phyloP scores from a whole-genome alignment of 2,113 vertebrate species.

The Corythornis cristatus region DNA sequence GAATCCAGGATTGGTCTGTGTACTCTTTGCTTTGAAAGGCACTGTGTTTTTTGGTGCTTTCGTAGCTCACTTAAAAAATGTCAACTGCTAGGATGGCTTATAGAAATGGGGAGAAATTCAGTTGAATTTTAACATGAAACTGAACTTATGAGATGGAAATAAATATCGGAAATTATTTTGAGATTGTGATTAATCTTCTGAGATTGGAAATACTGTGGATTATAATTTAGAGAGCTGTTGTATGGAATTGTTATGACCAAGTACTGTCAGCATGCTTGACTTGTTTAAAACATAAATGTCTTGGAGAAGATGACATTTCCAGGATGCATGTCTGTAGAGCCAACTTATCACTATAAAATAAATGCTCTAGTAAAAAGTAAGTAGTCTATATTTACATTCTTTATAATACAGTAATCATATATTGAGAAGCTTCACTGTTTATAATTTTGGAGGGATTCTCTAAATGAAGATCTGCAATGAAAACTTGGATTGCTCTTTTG shows the following conservation, averaged over 20 bases:
- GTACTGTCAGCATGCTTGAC: neutral
- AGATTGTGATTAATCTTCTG: neutral
- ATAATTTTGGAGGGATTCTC: neutral
- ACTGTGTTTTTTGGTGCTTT: neutral
- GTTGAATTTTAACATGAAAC: neutral
- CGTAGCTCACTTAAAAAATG: neutral
- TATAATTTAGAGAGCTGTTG: neutral
- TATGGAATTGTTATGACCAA: neutral
- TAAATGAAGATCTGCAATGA: neutral
- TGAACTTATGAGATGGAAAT: neutral
- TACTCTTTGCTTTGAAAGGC: neutral
- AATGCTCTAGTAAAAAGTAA: neutral
- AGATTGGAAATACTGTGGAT: neutral
- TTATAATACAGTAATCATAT: neutral
- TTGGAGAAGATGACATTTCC: neutral
- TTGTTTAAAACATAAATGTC: neutral
- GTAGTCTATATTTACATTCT: neutral
- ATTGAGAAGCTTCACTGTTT: neutral
- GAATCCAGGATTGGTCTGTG: neutral
- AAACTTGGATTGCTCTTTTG: neutral
- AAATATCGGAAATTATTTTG: neutral
- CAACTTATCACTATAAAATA: neutral
- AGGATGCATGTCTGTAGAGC: neutral
- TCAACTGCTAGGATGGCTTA: neutral
- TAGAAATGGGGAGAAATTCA: neutral